Percentiles rank a stretch among this genome's conserved stretches.
These are phyloP conservation scores for Ptychodera flava DNA, from an alignment of 35 echinoderm and acorn worm species.

Conservation along the genomic window DNA sequence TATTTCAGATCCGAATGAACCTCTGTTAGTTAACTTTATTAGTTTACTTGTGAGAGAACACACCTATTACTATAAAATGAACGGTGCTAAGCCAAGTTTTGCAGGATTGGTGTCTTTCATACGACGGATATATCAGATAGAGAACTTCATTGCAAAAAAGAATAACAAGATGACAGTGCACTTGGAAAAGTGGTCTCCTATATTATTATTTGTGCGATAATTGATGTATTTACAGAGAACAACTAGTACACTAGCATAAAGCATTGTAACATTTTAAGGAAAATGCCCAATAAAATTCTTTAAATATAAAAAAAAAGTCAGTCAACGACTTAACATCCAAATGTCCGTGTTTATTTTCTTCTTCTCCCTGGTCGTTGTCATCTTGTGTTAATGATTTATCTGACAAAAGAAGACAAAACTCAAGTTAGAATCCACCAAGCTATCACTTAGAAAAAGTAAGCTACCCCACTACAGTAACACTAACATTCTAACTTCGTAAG, in stretches of 20 bases:
- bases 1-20: neutral
- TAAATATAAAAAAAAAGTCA: neutral
- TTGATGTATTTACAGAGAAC: neutral
- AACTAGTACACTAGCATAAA: neutral
- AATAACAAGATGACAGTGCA: neutral
- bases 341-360: too few species aligned
- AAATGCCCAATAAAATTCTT: neutral
- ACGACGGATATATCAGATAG: neutral
- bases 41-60: neutral
- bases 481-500: too few species aligned
- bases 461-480: too few species aligned
- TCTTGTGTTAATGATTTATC: too few species aligned
- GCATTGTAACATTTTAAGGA: neutral
- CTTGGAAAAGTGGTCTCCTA: neutral
- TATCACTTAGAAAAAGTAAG: too few species aligned
- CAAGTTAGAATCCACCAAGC: too few species aligned
- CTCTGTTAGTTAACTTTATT: constrained; percentile 2
- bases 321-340: neutral
- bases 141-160: neutral
- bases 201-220: neutral
- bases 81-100: neutral
- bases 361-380: too few species aligned
- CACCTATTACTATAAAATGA: neutral
- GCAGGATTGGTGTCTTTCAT: neutral
- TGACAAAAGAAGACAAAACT: too few species aligned